phyloP scores from a whole-genome alignment of 2,888 invertebrate species.

The Temnothorax unifasciatus region DNA sequence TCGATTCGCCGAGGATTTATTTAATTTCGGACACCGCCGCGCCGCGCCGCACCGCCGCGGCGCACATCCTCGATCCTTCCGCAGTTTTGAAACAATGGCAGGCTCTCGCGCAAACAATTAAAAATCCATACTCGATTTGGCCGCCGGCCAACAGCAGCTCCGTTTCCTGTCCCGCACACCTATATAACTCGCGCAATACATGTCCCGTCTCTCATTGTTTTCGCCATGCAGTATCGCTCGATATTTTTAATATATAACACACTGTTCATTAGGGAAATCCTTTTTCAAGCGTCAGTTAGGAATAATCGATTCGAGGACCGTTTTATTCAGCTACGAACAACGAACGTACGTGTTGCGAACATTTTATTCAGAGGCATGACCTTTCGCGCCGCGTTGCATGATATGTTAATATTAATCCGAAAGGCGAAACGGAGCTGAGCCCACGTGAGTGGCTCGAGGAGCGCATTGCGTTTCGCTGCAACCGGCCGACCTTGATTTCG shows the following conservation, averaged over 20 bases:
- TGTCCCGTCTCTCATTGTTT: neutral
- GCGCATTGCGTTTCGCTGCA: slow-evolving; percentile 28
- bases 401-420: slow-evolving; percentile 43
- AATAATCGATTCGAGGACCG: neutral
- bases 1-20: slow-evolving; percentile 66
- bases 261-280: neutral
- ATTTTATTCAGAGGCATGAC: neutral
- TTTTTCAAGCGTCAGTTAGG: neutral
- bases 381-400: slow-evolving; percentile 2
- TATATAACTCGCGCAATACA: slow-evolving; percentile 21
- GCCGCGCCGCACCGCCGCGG: slow-evolving; percentile 3
- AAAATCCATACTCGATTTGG: slow-evolving; percentile 79
- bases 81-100: slow-evolving; percentile 61
- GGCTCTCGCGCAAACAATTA: slow-evolving; percentile 70
- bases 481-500: slow-evolving; percentile 50
- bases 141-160: slow-evolving; percentile 71
- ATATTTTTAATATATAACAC: slow-evolving; percentile 7
- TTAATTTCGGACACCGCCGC: slow-evolving; percentile 48
- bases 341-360: neutral
- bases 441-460: neutral
- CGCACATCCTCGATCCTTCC: slow-evolving; percentile 47
- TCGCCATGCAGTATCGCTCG: neutral
- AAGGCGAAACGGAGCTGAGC: slow-evolving; percentile 21
- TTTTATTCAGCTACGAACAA: neutral
- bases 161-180: slow-evolving; percentile 66